Evolutionary conservation across 2,888 invertebrate species (phyloP).

Genomic region (Sphaerophoria taeniata): DNA sequence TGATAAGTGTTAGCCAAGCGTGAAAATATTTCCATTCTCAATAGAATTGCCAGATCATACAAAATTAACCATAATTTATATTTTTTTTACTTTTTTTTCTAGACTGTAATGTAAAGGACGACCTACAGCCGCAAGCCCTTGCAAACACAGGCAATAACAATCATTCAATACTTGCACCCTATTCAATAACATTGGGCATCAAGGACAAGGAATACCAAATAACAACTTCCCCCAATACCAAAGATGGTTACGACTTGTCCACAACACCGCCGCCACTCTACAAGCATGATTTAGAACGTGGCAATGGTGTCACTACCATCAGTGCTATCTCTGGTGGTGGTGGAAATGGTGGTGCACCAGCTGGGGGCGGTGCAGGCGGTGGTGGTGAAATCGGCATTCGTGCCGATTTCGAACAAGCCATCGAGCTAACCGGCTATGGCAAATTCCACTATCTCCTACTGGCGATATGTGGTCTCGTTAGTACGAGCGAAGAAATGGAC

Average conservation of each 20-base stretch:
- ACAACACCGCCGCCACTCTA: conserved; percentile 59
- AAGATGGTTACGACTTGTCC: conserved; percentile 78
- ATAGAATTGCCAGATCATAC: neutral
- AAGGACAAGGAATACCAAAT: conserved; percentile 80
- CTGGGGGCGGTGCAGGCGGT: conserved; percentile 77
- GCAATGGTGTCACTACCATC: conserved; percentile 74
- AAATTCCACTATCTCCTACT: conserved; percentile 94
- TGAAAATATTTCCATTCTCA: conserved; percentile 14
- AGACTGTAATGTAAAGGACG: conserved; percentile 95
- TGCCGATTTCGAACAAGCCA: conserved; percentile 94
- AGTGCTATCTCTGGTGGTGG: conserved; percentile 74
- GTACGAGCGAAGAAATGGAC: conserved; percentile 97
- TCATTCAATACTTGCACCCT: conserved; percentile 81
- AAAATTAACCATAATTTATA: neutral
- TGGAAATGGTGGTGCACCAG: conserved; percentile 76
- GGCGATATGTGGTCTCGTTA: conserved; percentile 96
- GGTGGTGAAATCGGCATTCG: conserved; percentile 85
- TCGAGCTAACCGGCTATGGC: conserved; percentile 89
- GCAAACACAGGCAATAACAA: conserved; percentile 84
- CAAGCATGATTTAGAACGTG: conserved; percentile 74
- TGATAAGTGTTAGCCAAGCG: conserved; percentile 18
- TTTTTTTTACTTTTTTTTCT: conserved; percentile 53
- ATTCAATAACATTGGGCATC: conserved; percentile 79
- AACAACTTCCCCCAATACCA: conserved; percentile 74
- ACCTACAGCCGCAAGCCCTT: conserved; percentile 91